Evolutionary conservation across 1,140 invertebrate genomes (phyloP).

Genomic region (Elymnias hypermnestra): DNA sequence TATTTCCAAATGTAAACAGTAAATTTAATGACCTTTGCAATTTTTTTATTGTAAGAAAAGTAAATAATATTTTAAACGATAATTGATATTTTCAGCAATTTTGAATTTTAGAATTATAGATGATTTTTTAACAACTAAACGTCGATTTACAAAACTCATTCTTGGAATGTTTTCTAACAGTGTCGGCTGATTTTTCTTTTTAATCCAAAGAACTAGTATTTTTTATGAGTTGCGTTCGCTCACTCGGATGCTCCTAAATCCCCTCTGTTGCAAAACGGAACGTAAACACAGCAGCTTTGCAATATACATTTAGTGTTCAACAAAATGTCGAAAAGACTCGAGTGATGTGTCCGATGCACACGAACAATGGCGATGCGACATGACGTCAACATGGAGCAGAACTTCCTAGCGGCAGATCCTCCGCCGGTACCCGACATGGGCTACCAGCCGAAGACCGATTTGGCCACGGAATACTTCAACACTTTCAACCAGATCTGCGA

Average conservation of each 20-base stretch:
- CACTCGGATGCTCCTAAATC: not conserved
- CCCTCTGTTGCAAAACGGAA: constrained; percentile 3
- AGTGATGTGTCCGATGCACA: constrained; percentile 8
- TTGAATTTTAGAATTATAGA: too few relatives aligned
- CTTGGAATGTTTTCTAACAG: not conserved
- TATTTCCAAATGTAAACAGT: too few relatives aligned
- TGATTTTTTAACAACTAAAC: too few relatives aligned
- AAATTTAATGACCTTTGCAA: constrained; percentile 1
- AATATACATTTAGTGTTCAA: not conserved
- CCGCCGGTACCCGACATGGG: constrained; percentile 38
- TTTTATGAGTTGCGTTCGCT: not conserved
- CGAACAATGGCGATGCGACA: constrained; percentile 36
- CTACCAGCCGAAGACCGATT: constrained; percentile 47
- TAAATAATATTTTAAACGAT: too few relatives aligned
- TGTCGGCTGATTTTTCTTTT: constrained; percentile 1
- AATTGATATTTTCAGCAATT: too few relatives aligned
- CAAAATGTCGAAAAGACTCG: not conserved
- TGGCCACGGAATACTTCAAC: constrained; percentile 64
- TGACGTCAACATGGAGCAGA: constrained; percentile 53
- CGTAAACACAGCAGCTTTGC: constrained; percentile 3
- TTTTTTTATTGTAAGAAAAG: too few relatives aligned
- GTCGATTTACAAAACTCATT: too few relatives aligned
- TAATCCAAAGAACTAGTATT: not conserved
- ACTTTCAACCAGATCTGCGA: constrained; percentile 67
- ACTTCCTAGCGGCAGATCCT: constrained; percentile 55